Evolutionary conservation across 2,113 vertebrate species (phyloP).

Genomic region (Hippolais icterina): DNA sequence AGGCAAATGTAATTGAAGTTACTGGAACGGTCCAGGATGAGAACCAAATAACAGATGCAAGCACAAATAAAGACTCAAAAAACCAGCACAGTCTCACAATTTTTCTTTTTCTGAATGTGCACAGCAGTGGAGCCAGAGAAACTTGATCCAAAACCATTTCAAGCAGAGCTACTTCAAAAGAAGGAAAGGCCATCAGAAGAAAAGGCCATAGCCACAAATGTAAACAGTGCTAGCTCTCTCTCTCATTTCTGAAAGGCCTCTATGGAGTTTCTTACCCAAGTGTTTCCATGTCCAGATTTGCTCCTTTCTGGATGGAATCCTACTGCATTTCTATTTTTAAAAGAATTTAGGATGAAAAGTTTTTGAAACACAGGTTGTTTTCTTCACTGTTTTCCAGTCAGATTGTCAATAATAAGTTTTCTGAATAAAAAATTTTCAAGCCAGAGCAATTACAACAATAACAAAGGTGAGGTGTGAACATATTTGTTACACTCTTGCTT

Average conservation of each 20-base stretch:
- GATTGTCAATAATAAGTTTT: neutral
- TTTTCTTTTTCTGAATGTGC: neutral
- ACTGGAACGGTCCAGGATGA: neutral
- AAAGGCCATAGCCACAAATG: neutral
- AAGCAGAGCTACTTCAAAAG: neutral
- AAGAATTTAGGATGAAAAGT: neutral
- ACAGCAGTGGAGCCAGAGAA: neutral
- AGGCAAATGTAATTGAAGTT: neutral
- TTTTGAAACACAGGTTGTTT: neutral
- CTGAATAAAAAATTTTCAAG: neutral
- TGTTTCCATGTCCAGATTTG: neutral
- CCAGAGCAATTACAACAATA: neutral
- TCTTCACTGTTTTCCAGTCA: neutral
- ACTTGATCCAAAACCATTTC: neutral
- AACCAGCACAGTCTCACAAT: neutral
- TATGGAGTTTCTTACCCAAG: neutral
- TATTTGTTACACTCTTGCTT: neutral
- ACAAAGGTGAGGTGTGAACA: neutral
- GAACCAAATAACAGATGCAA: neutral
- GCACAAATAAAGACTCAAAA: neutral
- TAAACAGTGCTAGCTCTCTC: neutral
- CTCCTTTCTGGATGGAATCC: neutral
- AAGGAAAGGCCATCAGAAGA: neutral
- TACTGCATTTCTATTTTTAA: neutral
- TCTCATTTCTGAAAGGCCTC: neutral